A percentile compares a stretch with the other conserved stretches of the same genome.
These are phyloP conservation scores for Notiomystis cincta DNA, from an alignment of 2,113 vertebrate genomes.

Conservation along the genomic window DNA sequence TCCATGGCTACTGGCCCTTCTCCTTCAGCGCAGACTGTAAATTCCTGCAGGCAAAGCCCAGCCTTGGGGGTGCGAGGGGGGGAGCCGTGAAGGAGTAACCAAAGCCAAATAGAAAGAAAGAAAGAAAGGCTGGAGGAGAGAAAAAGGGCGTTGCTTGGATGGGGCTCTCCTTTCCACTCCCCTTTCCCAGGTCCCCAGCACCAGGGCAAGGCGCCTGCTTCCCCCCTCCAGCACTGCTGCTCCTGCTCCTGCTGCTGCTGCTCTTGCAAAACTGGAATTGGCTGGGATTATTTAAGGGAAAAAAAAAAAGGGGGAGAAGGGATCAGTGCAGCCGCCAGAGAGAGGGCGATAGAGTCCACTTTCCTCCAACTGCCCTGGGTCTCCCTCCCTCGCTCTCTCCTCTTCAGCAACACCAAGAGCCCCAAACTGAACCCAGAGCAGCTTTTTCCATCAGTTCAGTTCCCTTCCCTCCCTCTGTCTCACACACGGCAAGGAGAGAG, in stretches of 20 bases:
- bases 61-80: conserved; percentile 73
- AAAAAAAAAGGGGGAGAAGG: background rate
- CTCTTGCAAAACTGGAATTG: conserved; percentile 67
- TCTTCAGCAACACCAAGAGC: conserved; percentile 53
- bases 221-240: conserved; percentile 61
- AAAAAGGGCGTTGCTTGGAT: conserved; percentile 79
- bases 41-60: conserved; percentile 81
- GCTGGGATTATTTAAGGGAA: conserved; percentile 52
- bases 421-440: conserved; percentile 45
- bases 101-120: conserved; percentile 69
- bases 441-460: conserved; percentile 48
- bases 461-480: conserved; percentile 47
- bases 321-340: conserved; percentile 60
- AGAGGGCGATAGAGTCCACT: conserved; percentile 69
- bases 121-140: conserved; percentile 65
- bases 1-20: conserved; percentile 80
- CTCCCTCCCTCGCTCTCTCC: conserved; percentile 52
- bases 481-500: conserved; percentile 26
- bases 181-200: conserved; percentile 81
- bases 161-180: conserved; percentile 83
- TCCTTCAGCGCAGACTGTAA: conserved; percentile 83
- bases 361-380: conserved; percentile 59
- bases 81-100: conserved; percentile 70
- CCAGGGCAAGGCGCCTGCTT: conserved; percentile 70
- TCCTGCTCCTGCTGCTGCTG: conserved; percentile 55